These are phyloP conservation scores for Pseudococcus longispinus DNA, from an alignment of 2,888 invertebrate genomes.

Conservation along the genomic window DNA sequence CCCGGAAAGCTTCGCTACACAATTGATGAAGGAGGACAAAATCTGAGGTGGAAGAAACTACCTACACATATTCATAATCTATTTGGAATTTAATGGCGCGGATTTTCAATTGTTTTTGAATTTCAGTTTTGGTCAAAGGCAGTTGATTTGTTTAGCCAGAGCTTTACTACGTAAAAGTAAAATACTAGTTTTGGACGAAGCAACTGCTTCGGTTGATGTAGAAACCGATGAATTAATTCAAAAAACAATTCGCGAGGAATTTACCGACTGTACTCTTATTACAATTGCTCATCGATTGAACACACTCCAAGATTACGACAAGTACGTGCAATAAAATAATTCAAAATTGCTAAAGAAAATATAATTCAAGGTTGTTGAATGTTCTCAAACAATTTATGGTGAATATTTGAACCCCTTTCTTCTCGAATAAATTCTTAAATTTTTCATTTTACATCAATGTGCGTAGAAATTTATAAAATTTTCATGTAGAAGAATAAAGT, in stretches of 20 bases:
- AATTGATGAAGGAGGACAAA: slow-evolving; percentile 12
- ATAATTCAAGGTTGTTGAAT: too few species aligned
- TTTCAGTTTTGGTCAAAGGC: slow-evolving; percentile 82
- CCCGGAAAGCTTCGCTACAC: neutral
- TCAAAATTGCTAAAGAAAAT: too few species aligned
- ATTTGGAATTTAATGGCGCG: too few species aligned
- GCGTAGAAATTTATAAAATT: too few species aligned
- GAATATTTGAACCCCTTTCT: too few species aligned
- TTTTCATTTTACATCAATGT: too few species aligned
- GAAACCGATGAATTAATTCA: slow-evolving; percentile 90
- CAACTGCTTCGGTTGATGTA: slow-evolving; percentile 88
- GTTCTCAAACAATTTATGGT: too few species aligned
- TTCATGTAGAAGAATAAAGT: too few species aligned
- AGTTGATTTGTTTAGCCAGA: slow-evolving; percentile 83
- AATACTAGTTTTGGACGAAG: slow-evolving; percentile 84
- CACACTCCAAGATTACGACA: slow-evolving; percentile 88
- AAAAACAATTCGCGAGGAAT: slow-evolving; percentile 87
- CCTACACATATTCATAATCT: too few species aligned
- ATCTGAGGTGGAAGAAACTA: neutral
- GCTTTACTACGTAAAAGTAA: slow-evolving; percentile 85
- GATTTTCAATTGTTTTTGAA: neutral
- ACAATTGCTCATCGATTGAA: slow-evolving; percentile 94
- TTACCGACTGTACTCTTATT: slow-evolving; percentile 84
- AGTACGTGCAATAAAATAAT: slow-evolving; percentile 63
- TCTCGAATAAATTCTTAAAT: too few species aligned